Base-by-base conservation (phyloP, 2,888 invertebrate genomes). In the Cotesia congregata region DNA sequence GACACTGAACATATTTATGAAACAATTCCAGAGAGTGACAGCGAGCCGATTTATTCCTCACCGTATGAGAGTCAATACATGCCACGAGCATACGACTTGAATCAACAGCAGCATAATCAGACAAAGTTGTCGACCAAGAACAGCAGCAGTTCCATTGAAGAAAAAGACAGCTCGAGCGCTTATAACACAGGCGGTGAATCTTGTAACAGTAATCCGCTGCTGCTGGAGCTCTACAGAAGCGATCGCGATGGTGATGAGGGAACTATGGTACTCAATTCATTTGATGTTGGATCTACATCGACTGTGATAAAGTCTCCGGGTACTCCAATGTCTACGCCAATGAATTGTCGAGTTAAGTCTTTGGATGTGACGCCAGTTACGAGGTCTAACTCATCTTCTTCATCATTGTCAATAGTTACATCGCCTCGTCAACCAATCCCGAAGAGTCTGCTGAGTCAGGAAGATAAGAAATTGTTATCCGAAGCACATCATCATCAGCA, bases 101-200 rank as follows among this genome's bases (percentile, higher is more conserved):
- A 79, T 12, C 86, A 84, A 3, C 86, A 84, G 4, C 80, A 74
- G 41, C 74, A 70, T 61, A 73, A 77, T 64, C 74, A 74, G 5
- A 74, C 70, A 60, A 77, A 77, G 67, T 88, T 88, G 0, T 89
- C 88, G 2, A 50, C 50, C 50, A 50, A 50, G 12, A 87, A 88
- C 77, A 89, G 89, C 80, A 89, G 89, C 77, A 91, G 91, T 80
- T 91, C 90, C 60, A 90, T 90, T 40, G 92, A 92, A 79, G 92
- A 92, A 78, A 91, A 92, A 78, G 93, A 93, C 79, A 93, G 93
- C 68, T 94, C 94, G 59, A 93, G 93, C 88, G 94, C 94, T 70
- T 94, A 94, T 86, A 95, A 94, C 85, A 94, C 94, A 1, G 94
- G 94, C 1, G 94, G 94, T 1, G 94, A 94, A 75, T 94, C 94